Conservation (phyloP, 1,140 invertebrate species). For the Mya arenaria region DNA sequence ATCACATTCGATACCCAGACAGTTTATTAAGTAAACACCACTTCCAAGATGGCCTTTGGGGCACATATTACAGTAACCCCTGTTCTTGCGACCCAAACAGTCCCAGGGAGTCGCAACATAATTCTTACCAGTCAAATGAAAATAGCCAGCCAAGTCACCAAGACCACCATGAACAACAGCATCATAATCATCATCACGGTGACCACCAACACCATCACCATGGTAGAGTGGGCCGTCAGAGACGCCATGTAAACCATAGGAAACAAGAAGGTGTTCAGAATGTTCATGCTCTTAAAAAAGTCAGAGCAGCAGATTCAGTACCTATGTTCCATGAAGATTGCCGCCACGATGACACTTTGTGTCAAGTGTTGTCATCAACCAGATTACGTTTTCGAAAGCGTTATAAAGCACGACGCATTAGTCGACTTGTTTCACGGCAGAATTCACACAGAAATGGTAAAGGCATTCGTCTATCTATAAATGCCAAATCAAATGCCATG, state of each 20-base stretch:
- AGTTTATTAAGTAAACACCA: conserved; percentile 68
- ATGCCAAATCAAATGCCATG: no score
- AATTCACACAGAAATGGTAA: no score
- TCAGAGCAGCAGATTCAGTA: conserved; percentile 9
- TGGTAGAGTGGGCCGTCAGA: not conserved
- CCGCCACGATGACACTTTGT: conserved; percentile 4
- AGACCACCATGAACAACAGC: not conserved
- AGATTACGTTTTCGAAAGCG: not conserved
- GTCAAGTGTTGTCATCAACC: conserved; percentile 8
- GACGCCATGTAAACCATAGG: not conserved
- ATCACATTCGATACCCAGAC: conserved; percentile 73
- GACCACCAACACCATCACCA: not conserved
- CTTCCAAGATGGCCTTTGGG: conserved; percentile 63
- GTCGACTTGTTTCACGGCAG: no score
- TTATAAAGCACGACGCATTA: no score
- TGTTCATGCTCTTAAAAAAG: not conserved
- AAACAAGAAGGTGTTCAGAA: not conserved
- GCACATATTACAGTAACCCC: conserved; percentile 57
- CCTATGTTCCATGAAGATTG: conserved; percentile 12
- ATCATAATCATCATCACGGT: not conserved
- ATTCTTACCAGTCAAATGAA: not conserved
- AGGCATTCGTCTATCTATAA: no score
- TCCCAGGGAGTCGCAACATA: not conserved
- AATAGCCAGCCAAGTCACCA: not conserved
- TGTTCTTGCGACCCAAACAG: not conserved